Base-by-base conservation (phyloP, 2,113 vertebrate genomes). In the Oryzias woworae region DNA sequence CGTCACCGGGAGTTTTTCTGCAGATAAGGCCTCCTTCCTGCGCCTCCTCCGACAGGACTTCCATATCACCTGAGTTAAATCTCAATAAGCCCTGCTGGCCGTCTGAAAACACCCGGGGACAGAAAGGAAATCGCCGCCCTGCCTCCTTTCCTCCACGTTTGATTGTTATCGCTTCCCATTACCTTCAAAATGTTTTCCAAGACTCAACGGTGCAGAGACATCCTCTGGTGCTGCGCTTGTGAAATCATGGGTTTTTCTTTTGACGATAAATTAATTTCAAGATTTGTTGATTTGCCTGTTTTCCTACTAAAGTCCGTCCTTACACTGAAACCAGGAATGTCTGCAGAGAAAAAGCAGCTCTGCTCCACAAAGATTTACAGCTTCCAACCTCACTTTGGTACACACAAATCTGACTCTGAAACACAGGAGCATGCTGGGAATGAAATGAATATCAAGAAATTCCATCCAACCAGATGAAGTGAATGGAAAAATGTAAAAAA, bases 141-240 rank as follows among this genome's bases (percentile, higher is more conserved):
- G 64, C 62, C 44, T 20, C 1, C 18, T 47, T 78, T 52, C 53
- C 44, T 49, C 5, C 45, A 60, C 69, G 72, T 80, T 73, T 82
- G 69, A 79, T 84, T 58, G 63, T 66, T 81, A 79, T 85, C 78
- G 26, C 57, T 57, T 76, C 50, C 58, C 73, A 66, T 79, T 74
- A 77, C 67, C 55, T 67, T 77, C 18, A 71, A 78, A 77, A 78
- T 74, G 73, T 59, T 62, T 74, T 76, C 73, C 47, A 23, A 50
- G 44, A 59, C 46, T 24, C 50, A 52, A 24, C 36, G 31, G 53
- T 8, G 45, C 15, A 20, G 64, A 52, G 54, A 53, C 52, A 12
- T 69, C 53, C 53, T 62, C 66, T 15, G 61, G 42, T 55, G 26
- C 66, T 24, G 75, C 49, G 8, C 14, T 12, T 4, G 6, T n/a